These are phyloP conservation scores for Ginglymostoma cirratum DNA, from an alignment of 2,113 vertebrate species.

Conservation along the genomic window DNA sequence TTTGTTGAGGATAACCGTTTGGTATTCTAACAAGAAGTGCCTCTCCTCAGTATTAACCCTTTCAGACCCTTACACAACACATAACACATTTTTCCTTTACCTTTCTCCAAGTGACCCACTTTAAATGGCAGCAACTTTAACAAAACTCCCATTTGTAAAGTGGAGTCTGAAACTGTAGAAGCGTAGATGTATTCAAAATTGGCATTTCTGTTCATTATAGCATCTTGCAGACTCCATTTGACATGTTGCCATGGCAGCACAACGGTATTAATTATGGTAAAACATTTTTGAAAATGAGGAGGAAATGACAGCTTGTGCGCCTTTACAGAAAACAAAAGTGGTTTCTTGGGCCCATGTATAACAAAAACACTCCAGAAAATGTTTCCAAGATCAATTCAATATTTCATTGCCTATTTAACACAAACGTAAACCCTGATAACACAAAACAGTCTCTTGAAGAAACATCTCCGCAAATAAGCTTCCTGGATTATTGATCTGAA, in stretches of 20 bases:
- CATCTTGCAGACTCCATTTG: not conserved
- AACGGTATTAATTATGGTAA: not conserved
- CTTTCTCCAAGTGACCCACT: not conserved
- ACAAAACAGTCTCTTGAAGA: not conserved
- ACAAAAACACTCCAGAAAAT: not conserved
- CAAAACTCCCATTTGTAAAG: not conserved
- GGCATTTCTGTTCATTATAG: not conserved
- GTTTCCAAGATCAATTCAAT: not conserved
- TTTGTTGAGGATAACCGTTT: no score
- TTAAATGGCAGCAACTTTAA: not conserved
- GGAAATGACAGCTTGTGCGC: not conserved
- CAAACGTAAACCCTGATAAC: not conserved
- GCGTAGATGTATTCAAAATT: not conserved
- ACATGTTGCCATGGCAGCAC: slow-evolving; percentile 3
- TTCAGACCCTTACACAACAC: no score
- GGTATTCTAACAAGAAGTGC: no score
- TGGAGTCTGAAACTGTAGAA: not conserved
- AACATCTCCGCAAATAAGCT: not conserved
- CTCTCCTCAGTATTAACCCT: no score
- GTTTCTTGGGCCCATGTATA: not conserved
- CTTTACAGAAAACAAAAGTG: not conserved
- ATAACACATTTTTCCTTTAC: no score
- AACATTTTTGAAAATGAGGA: not conserved
- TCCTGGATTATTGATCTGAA: slow-evolving; percentile 24
- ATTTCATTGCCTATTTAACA: slow-evolving; percentile 20